These are phyloP conservation scores for Phalera bucephala DNA, from an alignment of 2,888 invertebrate genomes.

Conservation along the genomic window DNA sequence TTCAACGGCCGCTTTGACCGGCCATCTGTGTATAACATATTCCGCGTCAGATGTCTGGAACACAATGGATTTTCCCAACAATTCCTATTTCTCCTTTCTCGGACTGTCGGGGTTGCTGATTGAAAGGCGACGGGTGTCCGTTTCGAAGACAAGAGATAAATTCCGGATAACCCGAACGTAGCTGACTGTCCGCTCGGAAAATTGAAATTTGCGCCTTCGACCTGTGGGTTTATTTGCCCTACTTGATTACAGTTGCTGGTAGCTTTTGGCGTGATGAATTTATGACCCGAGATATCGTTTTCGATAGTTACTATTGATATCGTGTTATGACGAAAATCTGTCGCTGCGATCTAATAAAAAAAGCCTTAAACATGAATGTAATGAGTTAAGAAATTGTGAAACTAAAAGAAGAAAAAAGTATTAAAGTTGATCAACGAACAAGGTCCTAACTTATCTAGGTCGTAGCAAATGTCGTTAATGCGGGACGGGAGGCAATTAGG, in stretches of 20 bases:
- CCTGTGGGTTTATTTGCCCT: conserved; percentile 21
- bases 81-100: conserved; percentile 42
- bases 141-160: conserved; percentile 56
- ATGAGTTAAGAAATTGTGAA: no score
- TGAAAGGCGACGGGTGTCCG: conserved; percentile 60
- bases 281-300: conserved; percentile 16
- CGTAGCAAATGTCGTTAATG: conserved; percentile 61
- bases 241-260: conserved; percentile 40
- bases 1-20: conserved; percentile 22
- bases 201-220: conserved; percentile 56
- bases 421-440: conserved; percentile 25
- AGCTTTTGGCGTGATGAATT: conserved; percentile 29
- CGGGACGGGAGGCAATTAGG: conserved; percentile 71
- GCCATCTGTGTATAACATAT: conserved; percentile 29
- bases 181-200: conserved; percentile 63
- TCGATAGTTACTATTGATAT: background rate
- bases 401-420: conserved; percentile 11
- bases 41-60: conserved; percentile 37
- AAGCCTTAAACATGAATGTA: no score
- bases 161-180: conserved; percentile 56
- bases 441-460: conserved; percentile 50
- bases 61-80: conserved; percentile 39
- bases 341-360: no score
- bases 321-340: no score
- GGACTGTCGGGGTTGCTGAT: conserved; percentile 50